phyloP scores from a whole-genome alignment of 2,888 invertebrate genomes.

The Drosophila testacea region DNA sequence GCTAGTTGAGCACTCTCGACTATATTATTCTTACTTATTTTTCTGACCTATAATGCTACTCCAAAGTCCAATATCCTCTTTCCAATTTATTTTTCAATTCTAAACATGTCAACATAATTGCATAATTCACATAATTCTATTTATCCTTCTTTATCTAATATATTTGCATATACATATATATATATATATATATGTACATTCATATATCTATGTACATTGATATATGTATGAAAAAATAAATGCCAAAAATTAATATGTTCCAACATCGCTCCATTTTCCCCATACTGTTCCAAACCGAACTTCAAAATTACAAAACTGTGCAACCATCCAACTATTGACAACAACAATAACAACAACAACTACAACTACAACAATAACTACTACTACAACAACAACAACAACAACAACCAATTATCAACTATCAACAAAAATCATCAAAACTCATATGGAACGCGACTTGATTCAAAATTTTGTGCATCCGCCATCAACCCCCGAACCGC shows the following conservation, averaged over 20 bases:
- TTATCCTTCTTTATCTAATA: conserved; percentile 52
- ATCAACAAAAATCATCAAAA: conserved; percentile 63
- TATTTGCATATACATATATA: conserved; percentile 21
- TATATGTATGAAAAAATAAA: conserved; percentile 39
- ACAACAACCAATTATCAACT: conserved; percentile 38
- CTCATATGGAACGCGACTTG: conserved; percentile 68
- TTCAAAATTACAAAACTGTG: conserved; percentile 64
- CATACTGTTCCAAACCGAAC: conserved; percentile 53
- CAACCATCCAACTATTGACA: conserved; percentile 47
- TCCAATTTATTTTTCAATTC: conserved; percentile 16
- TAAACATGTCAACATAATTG: conserved; percentile 58
- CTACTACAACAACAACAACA: conserved; percentile 49
- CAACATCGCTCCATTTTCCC: conserved; percentile 72
- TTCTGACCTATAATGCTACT: conserved; percentile 20
- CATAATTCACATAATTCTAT: conserved; percentile 63
- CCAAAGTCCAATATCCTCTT: conserved; percentile 1
- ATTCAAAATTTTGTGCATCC: conserved; percentile 70
- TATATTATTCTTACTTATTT: conserved; percentile 25
- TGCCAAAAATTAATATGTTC: conserved; percentile 59
- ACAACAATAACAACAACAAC: conserved; percentile 53
- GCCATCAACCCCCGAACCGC: conserved; percentile 62
- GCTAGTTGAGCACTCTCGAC: conserved; percentile 47
- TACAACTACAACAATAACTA: conserved; percentile 41
- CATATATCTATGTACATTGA: conserved; percentile 14
- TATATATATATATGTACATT: conserved; percentile 20